Conservation (phyloP, 2,113 vertebrate genomes). For the Pan paniscus region DNA sequence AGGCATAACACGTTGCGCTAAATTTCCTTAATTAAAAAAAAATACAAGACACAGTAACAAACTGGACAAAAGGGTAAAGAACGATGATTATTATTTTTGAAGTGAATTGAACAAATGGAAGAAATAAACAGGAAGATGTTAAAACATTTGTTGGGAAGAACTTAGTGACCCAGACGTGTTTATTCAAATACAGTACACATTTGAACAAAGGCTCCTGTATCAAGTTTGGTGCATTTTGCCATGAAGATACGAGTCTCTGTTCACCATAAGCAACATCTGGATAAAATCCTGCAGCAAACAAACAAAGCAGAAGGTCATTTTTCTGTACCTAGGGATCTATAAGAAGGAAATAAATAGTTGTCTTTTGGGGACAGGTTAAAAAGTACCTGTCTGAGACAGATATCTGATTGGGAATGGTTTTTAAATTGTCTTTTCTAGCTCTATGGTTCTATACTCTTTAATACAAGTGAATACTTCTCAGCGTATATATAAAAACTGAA, state of each 20-base stretch:
- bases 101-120: constrained; percentile 64
- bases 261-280: constrained; percentile 44
- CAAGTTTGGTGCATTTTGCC: not conserved
- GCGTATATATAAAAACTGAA: not conserved
- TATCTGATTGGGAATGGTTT: not conserved
- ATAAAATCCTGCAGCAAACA: not conserved
- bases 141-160: constrained; percentile 62
- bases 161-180: not conserved
- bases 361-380: not conserved
- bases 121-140: constrained; percentile 54
- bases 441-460: not conserved
- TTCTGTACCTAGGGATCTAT: not conserved
- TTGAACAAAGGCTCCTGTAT: not conserved
- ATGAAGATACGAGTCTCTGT: not conserved
- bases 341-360: constrained; percentile 1
- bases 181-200: not conserved
- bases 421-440: not conserved
- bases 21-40: constrained; percentile 74
- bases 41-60: constrained; percentile 47
- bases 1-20: constrained; percentile 61
- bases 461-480: not conserved
- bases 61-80: constrained; percentile 75
- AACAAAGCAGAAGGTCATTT: not conserved
- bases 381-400: not conserved
- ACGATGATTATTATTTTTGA: constrained; percentile 61